phyloP scores from a whole-genome alignment of 2,797 vertebrate genomes.

The Vespertilio murinus region DNA sequence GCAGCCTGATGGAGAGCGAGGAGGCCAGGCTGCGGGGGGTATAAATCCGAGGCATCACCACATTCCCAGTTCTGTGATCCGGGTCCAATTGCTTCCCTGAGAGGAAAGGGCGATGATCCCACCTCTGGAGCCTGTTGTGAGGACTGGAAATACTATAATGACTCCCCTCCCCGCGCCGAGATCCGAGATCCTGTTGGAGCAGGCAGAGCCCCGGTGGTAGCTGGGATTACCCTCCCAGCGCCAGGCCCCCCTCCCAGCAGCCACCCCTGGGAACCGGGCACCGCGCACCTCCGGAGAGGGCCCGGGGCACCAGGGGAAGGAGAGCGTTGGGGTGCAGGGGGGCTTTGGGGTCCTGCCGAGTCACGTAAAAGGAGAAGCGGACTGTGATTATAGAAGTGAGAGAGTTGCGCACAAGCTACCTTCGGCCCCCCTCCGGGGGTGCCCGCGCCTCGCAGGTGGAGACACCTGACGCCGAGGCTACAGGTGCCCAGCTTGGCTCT shows the following conservation, averaged over 20 bases:
- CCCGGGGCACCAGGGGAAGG: neutral
- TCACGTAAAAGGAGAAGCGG: neutral
- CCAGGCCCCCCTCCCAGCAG: rapidly evolving
- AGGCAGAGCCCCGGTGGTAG: neutral
- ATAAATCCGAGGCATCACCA: too few species aligned
- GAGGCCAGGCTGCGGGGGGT: neutral
- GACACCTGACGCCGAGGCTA: neutral
- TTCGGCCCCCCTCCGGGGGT: neutral
- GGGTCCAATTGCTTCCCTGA: neutral
- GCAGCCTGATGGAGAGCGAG: rapidly evolving
- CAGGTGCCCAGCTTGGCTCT: neutral
- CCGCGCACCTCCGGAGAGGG: neutral
- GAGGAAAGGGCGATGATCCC: neutral
- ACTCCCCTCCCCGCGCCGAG: neutral
- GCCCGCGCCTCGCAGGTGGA: neutral
- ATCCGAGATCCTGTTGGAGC: too few species aligned
- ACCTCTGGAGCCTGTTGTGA: neutral
- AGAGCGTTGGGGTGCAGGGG: neutral
- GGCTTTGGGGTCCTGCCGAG: neutral
- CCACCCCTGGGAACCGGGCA: neutral
- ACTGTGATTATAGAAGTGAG: neutral
- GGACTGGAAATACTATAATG: neutral
- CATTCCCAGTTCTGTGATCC: neutral
- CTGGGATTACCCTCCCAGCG: neutral
- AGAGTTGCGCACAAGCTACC: neutral